phyloP scores from a whole-genome alignment of 2,113 vertebrate species.

The Saguinus midas region DNA sequence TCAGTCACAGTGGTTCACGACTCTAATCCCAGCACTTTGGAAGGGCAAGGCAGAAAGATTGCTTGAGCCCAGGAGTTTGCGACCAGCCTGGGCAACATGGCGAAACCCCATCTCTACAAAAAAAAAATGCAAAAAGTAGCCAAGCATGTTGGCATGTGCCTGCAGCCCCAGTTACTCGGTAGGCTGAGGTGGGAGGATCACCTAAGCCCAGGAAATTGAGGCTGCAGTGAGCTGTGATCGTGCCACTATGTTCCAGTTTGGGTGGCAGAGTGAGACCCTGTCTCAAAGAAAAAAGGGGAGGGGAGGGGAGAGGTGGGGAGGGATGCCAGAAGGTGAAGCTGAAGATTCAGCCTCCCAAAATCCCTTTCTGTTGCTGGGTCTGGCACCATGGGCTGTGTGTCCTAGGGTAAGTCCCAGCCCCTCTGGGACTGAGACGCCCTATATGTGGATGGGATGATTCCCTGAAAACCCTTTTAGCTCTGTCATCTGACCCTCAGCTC shows the following conservation, averaged over 20 bases:
- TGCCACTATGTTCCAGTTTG: neutral
- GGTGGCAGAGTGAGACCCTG: neutral
- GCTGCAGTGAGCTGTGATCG: neutral
- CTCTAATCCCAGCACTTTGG: neutral
- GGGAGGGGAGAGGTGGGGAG: too few species aligned
- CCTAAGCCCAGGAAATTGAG: neutral
- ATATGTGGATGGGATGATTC: rapidly evolving
- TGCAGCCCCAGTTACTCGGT: neutral
- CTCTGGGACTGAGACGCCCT: neutral
- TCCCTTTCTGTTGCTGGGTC: neutral
- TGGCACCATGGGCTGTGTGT: neutral
- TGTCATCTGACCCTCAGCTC: neutral
- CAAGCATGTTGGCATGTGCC: neutral
- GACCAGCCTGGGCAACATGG: neutral
- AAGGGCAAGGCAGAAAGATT: neutral
- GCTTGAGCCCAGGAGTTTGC: neutral
- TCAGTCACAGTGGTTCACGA: neutral
- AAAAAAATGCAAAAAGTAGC: neutral
- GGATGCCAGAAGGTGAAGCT: neutral
- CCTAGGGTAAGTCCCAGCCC: neutral
- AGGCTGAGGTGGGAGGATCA: neutral
- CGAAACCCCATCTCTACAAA: neutral
- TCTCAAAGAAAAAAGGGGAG: neutral
- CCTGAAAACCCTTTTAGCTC: neutral
- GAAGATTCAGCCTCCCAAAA: neutral